phyloP scores from a whole-genome alignment of 30 jellyfish, hydroid and myxozoan genomes.

The Chrysaora quinquecirrha region DNA sequence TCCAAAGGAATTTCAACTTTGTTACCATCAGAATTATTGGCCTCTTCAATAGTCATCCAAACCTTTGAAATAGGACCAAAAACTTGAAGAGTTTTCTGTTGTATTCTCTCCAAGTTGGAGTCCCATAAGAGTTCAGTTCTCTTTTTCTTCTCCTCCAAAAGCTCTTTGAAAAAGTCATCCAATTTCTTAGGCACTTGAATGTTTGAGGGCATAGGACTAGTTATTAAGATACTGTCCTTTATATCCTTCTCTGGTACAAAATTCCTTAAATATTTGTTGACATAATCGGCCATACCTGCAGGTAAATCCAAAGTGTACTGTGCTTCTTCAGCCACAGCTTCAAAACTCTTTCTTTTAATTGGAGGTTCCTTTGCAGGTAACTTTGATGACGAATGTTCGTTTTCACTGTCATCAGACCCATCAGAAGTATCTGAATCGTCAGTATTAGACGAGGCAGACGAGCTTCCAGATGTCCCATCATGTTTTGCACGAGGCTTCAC shows the following conservation, averaged over 20 bases:
- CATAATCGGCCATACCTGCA: constrained; percentile 9
- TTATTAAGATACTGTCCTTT: constrained; percentile 8
- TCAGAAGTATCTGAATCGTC: constrained; percentile 1
- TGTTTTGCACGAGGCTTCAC: no score
- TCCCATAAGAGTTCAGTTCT: constrained; percentile 3
- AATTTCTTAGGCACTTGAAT: not conserved
- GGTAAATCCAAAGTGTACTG: constrained; percentile 24
- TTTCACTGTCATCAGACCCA: not conserved
- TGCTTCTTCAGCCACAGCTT: not conserved
- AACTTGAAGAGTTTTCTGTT: constrained; percentile 6
- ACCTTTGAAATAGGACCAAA: not conserved
- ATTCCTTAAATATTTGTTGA: constrained; percentile 9
- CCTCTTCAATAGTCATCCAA: not conserved
- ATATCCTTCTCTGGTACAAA: constrained; percentile 37
- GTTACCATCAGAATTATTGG: not conserved
- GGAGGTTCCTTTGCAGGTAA: not conserved
- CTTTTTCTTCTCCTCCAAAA: constrained; percentile 28
- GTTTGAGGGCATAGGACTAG: constrained; percentile 28
- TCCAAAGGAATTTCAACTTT: not conserved
- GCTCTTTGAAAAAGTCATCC: constrained; percentile 30
- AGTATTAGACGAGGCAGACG: not conserved
- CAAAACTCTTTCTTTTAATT: not conserved
- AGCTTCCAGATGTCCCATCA: not conserved
- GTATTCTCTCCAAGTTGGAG: constrained; percentile 5
- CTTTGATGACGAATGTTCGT: not conserved